Evolutionary conservation across 2,888 invertebrate species (phyloP).

Genomic region (Phalangium opilio): DNA sequence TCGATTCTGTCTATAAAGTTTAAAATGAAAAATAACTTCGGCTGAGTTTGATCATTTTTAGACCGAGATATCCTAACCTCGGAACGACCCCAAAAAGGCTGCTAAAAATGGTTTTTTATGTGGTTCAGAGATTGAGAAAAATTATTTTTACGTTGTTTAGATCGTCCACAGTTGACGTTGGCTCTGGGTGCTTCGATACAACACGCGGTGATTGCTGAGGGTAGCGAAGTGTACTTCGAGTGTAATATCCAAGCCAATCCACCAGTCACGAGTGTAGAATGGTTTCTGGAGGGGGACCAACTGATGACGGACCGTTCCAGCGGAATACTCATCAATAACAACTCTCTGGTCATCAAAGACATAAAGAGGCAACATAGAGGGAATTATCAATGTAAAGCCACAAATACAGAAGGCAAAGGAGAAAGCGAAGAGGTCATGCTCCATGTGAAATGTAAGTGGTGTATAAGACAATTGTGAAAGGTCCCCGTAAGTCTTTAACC

Average conservation of each 20-base stretch:
- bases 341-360: constrained; percentile 21
- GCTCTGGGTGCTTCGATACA: constrained; percentile 67
- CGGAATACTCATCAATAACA: constrained; percentile 22
- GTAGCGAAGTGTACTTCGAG: constrained; percentile 82
- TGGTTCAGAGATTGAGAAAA: too few species aligned
- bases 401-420: constrained; percentile 22
- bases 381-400: constrained; percentile 22
- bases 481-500: too few species aligned
- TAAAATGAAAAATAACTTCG: too few species aligned
- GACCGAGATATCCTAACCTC: too few species aligned
- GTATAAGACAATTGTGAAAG: too few species aligned
- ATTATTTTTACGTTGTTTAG: too few species aligned
- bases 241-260: constrained; percentile 81
- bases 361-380: constrained; percentile 21
- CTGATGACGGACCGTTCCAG: constrained; percentile 15
- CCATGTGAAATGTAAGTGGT: constrained; percentile 22
- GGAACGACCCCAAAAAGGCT: too few species aligned
- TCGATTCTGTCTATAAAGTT: too few species aligned
- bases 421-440: constrained; percentile 21
- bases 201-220: constrained; percentile 75
- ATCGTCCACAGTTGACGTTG: constrained; percentile 66
- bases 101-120: too few species aligned
- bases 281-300: constrained; percentile 36
- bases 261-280: constrained; percentile 61
- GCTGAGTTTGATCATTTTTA: too few species aligned